phyloP scores from a whole-genome alignment of 2,113 vertebrate species.

The Alosa alosa region DNA sequence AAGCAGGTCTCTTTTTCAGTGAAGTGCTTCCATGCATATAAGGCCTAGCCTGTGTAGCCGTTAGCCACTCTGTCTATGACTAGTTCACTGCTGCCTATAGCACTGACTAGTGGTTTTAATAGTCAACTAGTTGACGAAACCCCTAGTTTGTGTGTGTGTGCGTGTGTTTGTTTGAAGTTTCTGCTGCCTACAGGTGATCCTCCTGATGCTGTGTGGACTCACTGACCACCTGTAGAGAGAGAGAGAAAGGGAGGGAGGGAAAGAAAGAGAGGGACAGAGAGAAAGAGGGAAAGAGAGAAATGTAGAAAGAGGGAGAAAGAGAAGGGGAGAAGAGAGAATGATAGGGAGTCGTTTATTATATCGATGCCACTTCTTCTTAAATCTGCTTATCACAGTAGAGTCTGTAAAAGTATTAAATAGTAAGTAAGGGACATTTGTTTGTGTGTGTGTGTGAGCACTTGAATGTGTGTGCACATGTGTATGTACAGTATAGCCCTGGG shows the following conservation, averaged over 20 bases:
- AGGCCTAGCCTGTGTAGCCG: no score
- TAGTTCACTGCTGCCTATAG: no score
- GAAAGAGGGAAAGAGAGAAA: background rate
- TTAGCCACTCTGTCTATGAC: no score
- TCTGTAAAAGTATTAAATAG: no score
- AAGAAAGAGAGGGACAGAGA: background rate
- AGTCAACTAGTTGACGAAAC: no score
- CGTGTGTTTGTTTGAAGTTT: background rate
- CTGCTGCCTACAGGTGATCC: constrained; percentile 54
- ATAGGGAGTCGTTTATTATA: background rate
- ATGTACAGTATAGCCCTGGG: background rate
- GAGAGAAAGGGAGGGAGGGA: background rate
- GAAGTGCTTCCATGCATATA: no score
- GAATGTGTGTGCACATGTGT: background rate
- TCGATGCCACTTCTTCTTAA: background rate
- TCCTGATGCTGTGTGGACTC: constrained; percentile 69
- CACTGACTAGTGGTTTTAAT: no score
- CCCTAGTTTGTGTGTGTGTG: background rate
- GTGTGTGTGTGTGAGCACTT: background rate
- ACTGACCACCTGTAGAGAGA: constrained; percentile 60
- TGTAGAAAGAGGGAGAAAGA: background rate
- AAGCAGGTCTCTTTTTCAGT: no score
- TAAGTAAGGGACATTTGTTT: background rate
- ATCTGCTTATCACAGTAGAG: background rate
- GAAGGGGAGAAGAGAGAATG: background rate